A percentile compares a stretch with the other conserved stretches of the same genome.
phyloP scores from a whole-genome alignment of 2,888 invertebrate species.

The Lasioglossum vierecki region DNA sequence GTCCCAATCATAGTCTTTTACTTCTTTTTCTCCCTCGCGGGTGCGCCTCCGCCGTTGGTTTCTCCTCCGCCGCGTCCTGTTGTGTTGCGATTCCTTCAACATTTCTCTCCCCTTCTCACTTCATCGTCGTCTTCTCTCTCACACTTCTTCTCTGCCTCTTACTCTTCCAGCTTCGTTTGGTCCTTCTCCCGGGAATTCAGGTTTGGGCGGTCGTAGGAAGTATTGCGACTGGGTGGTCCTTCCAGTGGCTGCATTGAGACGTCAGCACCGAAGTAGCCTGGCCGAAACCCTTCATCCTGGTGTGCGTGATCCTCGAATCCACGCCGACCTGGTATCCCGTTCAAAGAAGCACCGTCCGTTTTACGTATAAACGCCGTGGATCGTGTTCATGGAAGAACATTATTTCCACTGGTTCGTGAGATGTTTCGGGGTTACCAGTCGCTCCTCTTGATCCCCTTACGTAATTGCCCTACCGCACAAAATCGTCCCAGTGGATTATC shows the following conservation, averaged over 20 bases:
- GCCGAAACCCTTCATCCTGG: constrained; percentile 52
- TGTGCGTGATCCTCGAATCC: constrained; percentile 63
- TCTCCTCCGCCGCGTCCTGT: constrained; percentile 30
- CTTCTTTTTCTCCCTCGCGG: constrained; percentile 45
- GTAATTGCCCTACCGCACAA: constrained; percentile 37
- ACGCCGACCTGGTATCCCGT: constrained; percentile 38
- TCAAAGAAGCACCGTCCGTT: constrained; percentile 49
- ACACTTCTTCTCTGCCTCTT: background rate
- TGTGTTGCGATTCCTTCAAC: constrained; percentile 27
- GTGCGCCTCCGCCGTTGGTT: constrained; percentile 32
- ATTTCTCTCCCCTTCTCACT: background rate
- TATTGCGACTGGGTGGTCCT: constrained; percentile 76
- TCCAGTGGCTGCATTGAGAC: constrained; percentile 77
- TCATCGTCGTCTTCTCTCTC: background rate
- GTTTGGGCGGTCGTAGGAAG: constrained; percentile 75
- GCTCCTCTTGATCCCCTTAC: constrained; percentile 31
- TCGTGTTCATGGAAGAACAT: constrained; percentile 53
- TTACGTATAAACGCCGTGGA: constrained; percentile 49
- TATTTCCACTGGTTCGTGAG: constrained; percentile 35
- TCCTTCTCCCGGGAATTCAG: constrained; percentile 73
- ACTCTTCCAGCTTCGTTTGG: background rate
- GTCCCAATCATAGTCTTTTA: constrained; percentile 36
- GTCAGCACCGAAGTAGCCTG: constrained; percentile 75
- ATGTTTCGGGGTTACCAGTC: constrained; percentile 19
- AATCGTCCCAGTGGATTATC: background rate